Evolutionary conservation across 2,113 vertebrate species (phyloP).

Genomic region (Mesembrinibis cayennensis): DNA sequence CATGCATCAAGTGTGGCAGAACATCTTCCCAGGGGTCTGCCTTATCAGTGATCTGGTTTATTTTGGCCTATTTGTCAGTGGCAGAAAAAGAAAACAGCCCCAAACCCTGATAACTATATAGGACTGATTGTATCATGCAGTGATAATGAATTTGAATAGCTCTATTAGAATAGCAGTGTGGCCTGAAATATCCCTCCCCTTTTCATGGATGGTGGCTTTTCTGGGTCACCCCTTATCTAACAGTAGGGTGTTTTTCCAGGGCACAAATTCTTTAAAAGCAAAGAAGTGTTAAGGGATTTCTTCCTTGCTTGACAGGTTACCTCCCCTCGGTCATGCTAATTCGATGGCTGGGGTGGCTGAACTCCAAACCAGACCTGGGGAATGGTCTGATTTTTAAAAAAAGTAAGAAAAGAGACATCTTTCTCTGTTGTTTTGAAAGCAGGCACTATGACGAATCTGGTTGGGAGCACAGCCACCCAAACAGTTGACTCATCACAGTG

Average conservation of each 20-base stretch:
- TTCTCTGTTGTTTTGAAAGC: background rate
- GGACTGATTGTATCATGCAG: conserved; percentile 49
- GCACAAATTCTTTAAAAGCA: conserved; percentile 2
- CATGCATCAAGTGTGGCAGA: conserved; percentile 37
- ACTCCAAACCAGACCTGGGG: background rate
- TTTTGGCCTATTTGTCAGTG: conserved; percentile 61
- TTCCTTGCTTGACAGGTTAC: conserved; percentile 23
- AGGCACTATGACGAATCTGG: background rate
- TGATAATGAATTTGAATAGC: conserved; percentile 58
- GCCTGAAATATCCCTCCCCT: conserved; percentile 19
- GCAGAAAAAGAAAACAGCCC: conserved; percentile 74
- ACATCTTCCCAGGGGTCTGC: conserved; percentile 50
- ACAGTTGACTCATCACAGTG: background rate
- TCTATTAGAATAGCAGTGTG: conserved; percentile 22
- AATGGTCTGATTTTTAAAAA: background rate
- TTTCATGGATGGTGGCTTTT: conserved; percentile 2
- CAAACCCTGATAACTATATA: conserved; percentile 50
- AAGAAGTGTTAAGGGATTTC: conserved; percentile 39
- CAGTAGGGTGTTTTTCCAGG: conserved; percentile 20
- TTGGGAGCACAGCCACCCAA: background rate
- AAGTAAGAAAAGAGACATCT: background rate
- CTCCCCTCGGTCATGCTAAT: background rate
- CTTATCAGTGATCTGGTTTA: conserved; percentile 74
- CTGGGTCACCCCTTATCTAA: conserved; percentile 26
- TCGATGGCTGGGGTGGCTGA: background rate